Base-by-base conservation (phyloP, 2,797 vertebrate genomes). In the Pangasius larnaudii region DNA sequence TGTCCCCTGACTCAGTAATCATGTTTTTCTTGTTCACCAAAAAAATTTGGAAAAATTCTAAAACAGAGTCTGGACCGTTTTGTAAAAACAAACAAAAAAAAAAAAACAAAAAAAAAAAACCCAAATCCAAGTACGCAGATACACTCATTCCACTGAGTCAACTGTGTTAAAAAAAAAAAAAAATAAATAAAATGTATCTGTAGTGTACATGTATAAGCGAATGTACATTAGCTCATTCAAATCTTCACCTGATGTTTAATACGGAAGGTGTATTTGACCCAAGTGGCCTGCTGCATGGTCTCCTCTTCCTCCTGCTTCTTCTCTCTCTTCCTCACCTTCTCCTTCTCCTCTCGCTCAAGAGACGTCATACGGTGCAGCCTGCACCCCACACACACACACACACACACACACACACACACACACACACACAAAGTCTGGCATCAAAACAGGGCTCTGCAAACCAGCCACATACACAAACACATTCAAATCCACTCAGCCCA, bases 231-330 rank as follows among this genome's bases (percentile, higher is more conserved):
- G 18, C 42, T 18, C 19, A 24, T 27, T 56, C 33, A 59, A 63
- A 63, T 42, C 58, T 91, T 86, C 92, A 99, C 98, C 98, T 99
- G 98, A 89, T 99, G 98, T 90, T 99, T 99, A 67, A 99, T 97
- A 86, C 98, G 98, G 94, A 99, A 98, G 5, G 98, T 99, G 83
- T 99, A 99, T 91, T 99, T 99, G 93, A 99, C 98, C 98, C 98
- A 99, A 0, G 98, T 99, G 87, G 98, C 98, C 91, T 99, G 98
- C 86, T 98, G 98, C 97, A 99, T 96, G 0, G 97, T 99, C 95
- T 99, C 98, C 89, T 99, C 98, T 77, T 99, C 98, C 93, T 99
- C 98, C 92, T 98, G 96, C 90, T 99, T 99, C 92, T 97, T 98
- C 94, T 99, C 98, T 88, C 97, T 97, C 94, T 99, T 99, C 95